Evolutionary conservation across 2,113 vertebrate genomes (phyloP).

Genomic region (Myiopsitta monachus): DNA sequence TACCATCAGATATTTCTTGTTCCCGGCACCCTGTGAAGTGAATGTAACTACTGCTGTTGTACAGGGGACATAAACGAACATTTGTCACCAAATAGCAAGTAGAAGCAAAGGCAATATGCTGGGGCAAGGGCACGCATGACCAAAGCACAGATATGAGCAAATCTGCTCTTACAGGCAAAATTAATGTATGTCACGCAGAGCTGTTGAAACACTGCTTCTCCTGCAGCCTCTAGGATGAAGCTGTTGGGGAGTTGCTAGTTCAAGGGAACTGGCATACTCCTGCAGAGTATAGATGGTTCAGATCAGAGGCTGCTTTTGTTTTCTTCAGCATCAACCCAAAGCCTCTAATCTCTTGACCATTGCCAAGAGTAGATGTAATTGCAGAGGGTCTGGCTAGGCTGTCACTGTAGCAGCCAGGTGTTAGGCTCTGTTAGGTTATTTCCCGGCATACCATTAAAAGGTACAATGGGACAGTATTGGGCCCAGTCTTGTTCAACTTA

Average conservation of each 20-base stretch:
- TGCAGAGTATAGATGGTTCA: not conserved
- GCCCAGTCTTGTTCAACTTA: not conserved
- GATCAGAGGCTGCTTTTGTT: not conserved
- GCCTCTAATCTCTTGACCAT: not conserved
- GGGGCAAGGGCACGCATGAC: not conserved
- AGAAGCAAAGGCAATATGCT: not conserved
- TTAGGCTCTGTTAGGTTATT: not conserved
- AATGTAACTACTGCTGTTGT: not conserved
- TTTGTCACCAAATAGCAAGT: not conserved
- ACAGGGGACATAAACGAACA: not conserved
- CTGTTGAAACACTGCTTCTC: not conserved
- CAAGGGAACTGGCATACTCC: not conserved
- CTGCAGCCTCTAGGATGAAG: not conserved
- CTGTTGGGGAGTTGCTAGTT: not conserved
- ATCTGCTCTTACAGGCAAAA: not conserved
- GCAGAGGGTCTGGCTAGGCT: not conserved
- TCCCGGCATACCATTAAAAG: not conserved
- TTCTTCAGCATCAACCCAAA: not conserved
- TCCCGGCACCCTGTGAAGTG: not conserved
- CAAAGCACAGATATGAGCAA: not conserved
- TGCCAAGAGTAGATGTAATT: not conserved
- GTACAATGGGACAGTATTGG: not conserved
- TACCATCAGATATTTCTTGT: not conserved
- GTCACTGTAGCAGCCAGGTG: not conserved
- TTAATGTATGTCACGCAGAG: fast-evolving